Conservation (phyloP, 2,113 vertebrate species). For the Limnothrissa miodon region DNA sequence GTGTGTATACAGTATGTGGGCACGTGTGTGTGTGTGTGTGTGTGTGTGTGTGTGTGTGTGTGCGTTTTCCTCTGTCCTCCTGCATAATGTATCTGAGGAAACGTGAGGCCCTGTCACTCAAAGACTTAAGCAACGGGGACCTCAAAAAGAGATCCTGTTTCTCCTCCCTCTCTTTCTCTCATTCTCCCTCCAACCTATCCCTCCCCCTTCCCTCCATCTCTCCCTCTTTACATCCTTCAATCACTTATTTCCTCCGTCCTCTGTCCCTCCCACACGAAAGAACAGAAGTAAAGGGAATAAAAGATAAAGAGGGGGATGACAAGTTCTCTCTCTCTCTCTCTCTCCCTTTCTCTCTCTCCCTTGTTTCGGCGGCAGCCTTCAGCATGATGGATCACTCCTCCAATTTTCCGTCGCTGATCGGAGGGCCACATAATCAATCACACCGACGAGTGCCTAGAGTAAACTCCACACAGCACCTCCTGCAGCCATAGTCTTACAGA, state of each 20-base stretch:
- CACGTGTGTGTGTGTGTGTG: background rate
- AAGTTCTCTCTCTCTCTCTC: background rate
- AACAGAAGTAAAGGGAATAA: background rate
- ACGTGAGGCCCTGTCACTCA: background rate
- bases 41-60: background rate
- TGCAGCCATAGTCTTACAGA: background rate
- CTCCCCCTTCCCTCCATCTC: background rate
- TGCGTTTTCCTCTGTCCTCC: background rate
- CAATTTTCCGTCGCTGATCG: conserved; percentile 60
- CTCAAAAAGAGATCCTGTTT: background rate
- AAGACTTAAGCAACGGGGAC: background rate
- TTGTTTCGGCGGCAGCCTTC: conserved; percentile 59
- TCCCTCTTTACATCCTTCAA: background rate
- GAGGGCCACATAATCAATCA: conserved; percentile 62
- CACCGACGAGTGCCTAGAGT: conserved; percentile 39
- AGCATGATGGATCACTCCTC: conserved; percentile 63
- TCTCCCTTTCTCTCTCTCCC: background rate
- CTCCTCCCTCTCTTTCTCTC: background rate
- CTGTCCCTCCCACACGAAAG: too few species aligned
- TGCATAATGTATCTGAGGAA: conserved; percentile 6
- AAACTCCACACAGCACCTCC: conserved; percentile 27
- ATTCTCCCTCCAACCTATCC: background rate
- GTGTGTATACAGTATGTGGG: background rate
- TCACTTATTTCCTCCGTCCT: too few species aligned
- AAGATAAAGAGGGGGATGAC: background rate